Evolutionary conservation across 2,797 vertebrate species (phyloP), one percentile per base, ranked within the genome.

Genomic region (Coregonus suidteri): DNA sequence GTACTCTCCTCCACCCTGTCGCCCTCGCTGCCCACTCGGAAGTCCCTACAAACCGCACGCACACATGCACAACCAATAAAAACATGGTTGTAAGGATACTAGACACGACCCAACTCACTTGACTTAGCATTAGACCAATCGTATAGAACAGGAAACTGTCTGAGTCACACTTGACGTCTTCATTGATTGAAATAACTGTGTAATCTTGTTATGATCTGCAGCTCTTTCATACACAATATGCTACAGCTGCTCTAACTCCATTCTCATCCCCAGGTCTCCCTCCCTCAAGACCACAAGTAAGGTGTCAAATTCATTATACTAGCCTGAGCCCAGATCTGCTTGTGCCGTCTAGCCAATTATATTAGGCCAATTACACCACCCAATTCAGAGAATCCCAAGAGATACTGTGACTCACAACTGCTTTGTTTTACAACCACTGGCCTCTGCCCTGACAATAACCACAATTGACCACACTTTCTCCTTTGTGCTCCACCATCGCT

Each of bases 11-110:
- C 34, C 74, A 65, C 72, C 0, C 80, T 82, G 6, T 35, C 72
- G 31, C 78, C 82, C 41, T 86, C 74, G 0, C 89, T 88, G 84
- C 90, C 86, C 25, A 82, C 59, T 81, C 88, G 95, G 84, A 77
- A 91, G 53, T 92, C 87, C 64, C 84, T 92, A 13, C 4, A 68
- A 52, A 78, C 68, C 20, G 79, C 1, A 81, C 18, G 75, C 6
- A 75, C 9, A 74, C 6, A 81, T 16, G 18, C 20, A 30, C 62
- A 64, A 52, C 6, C 6, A 52, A 52, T 7, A 52, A 52, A 3
- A 7, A 52, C 14, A 52, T 20, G 7, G 62, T 1, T 16, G 62
- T 20, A 7, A 20, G 62, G n/a, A 20, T 1, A n/a, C 62, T 7
- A 25, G 6, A 6, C 62, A n/a, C 9, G 6, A 13, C 25, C 4